Conservation (phyloP, 2,113 vertebrate genomes). For the Rhizomys pruinosus region DNA sequence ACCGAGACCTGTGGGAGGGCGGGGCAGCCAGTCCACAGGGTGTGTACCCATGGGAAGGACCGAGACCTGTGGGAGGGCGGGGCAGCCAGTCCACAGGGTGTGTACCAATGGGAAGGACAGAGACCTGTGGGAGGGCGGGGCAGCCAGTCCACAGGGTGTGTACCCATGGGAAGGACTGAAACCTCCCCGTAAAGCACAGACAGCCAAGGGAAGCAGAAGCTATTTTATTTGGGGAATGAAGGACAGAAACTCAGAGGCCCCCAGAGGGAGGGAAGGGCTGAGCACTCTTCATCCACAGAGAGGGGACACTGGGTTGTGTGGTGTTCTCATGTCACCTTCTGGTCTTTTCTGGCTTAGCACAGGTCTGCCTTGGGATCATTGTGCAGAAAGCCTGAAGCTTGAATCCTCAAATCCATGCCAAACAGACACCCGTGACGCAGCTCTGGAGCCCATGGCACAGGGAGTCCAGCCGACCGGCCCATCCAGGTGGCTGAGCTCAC, state of each 20-base stretch:
- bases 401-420: slow-evolving; percentile 9
- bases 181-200: not conserved
- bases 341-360: not conserved
- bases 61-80: too few relatives aligned
- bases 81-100: not conserved
- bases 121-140: too few relatives aligned
- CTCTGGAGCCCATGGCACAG: not conserved
- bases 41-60: not conserved
- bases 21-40: not conserved
- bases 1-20: not conserved
- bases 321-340: not conserved
- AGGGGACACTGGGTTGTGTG: not conserved
- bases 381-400: not conserved
- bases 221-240: slow-evolving; percentile 45
- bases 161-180: not conserved
- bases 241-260: not conserved
- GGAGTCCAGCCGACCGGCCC: not conserved
- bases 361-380: not conserved
- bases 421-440: slow-evolving; percentile 11
- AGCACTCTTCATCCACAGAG: not conserved
- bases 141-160: not conserved
- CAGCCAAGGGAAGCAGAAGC: not conserved
- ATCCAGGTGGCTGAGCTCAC: not conserved
- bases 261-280: not conserved
- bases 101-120: not conserved